Evolutionary conservation across 2,113 vertebrate species (phyloP), one percentile per base, ranked within the genome.

Genomic region (Charina bottae): DNA sequence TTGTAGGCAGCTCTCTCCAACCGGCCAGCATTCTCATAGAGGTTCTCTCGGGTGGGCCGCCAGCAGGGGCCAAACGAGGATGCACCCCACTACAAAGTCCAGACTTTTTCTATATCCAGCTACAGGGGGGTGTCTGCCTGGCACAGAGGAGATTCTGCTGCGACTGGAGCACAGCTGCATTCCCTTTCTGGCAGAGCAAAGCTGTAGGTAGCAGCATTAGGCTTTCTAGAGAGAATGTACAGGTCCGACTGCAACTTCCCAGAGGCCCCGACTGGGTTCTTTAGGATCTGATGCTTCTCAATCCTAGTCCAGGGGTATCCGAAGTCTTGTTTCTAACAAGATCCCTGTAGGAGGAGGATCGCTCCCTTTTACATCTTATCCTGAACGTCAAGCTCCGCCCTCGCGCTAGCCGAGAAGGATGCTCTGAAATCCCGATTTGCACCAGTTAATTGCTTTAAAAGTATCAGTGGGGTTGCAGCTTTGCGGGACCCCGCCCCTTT

Each of bases 1-100:
- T 98, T 96, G 97, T 97, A 94, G 97, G 97, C 93, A 98, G 97
- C 92, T 97, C 97, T 97, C 97, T 98, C 95, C 96, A 97, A 92
- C 97, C 97, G 93, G 98, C 96, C 97, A 98, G 98, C 98, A 98
- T 98, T 95, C 97, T 97, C 68, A 54, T 54, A 10, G 94, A 95
- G 93, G 94, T 94, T 93, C 94, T 85, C 88, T 85, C 89, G 60
- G 89, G 46, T 68, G 93, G 94, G 90, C n/a, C 62, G 78, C 85
- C 64, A 53, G 33, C 42, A 42, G 42, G 88, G 91, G 90, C 55
- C 68, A n/a, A 54, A 28, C 33, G 23, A n/a, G 68, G 85, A 15
- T 9, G 53, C 6, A 5, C 91, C 62, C 12, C 58, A 56, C 42
- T n/a, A 2, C 68, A 24, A 33, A 28, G 26, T 26, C 21, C 56